Evolutionary conservation across 2,888 invertebrate genomes (phyloP).

Genomic region (Drosophila kuntzei): DNA sequence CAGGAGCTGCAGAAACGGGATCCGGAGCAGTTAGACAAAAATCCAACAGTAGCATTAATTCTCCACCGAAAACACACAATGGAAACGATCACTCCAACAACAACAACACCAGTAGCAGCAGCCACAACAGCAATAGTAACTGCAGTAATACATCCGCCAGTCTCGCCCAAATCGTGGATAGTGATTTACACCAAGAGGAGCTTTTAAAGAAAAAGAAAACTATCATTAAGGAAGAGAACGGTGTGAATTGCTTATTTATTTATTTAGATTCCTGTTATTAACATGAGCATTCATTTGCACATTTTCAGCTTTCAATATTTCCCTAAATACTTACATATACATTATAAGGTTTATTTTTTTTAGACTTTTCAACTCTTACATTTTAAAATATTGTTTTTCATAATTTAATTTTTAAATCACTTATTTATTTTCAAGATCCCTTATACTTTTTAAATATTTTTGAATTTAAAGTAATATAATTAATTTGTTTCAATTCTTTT

Average conservation of each 20-base stretch:
- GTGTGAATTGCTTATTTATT: slow-evolving; percentile 38
- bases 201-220: slow-evolving; percentile 57
- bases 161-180: slow-evolving; percentile 54
- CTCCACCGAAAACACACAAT: slow-evolving; percentile 50
- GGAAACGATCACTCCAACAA: slow-evolving; percentile 57
- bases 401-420: no score
- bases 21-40: slow-evolving; percentile 37
- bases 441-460: no score
- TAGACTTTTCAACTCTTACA: no score
- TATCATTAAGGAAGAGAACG: slow-evolving; percentile 74
- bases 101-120: slow-evolving; percentile 60
- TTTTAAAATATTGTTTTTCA: no score
- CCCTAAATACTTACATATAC: no score
- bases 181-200: slow-evolving; percentile 60
- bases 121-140: slow-evolving; percentile 55
- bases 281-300: no score
- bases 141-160: slow-evolving; percentile 57
- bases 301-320: no score
- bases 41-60: slow-evolving; percentile 43
- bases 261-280: no score
- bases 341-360: no score
- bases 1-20: slow-evolving; percentile 1
- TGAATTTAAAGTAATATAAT: no score
- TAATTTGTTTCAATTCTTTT: no score
- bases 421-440: no score